phyloP scores from a whole-genome alignment of 2,797 vertebrate genomes.

The Scolopax bukidnonensis region DNA sequence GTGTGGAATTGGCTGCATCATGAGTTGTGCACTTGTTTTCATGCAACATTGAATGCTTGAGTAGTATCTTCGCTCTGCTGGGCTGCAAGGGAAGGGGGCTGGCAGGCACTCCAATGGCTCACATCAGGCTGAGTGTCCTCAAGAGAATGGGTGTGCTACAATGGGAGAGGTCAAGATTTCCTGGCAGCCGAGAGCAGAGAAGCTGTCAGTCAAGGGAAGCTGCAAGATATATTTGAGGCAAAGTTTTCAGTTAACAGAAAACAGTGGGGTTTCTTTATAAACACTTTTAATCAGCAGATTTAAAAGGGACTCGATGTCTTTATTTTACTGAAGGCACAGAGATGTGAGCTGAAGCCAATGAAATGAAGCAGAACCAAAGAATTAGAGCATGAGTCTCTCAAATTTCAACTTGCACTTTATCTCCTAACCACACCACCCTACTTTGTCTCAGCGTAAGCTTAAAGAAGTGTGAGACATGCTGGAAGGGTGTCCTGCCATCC shows the following conservation, averaged over 20 bases:
- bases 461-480: background rate
- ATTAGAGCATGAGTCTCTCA: background rate
- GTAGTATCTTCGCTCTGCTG: background rate
- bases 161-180: conserved; percentile 18
- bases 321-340: background rate
- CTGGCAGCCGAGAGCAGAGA: background rate
- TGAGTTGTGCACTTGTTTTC: conserved; percentile 32
- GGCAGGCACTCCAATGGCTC: background rate
- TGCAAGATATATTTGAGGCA: background rate
- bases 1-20: background rate
- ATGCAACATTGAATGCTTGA: conserved; percentile 16
- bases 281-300: background rate
- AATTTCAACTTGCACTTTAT: background rate
- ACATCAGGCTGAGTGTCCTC: background rate
- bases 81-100: background rate
- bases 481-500: background rate
- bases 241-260: background rate
- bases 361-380: background rate
- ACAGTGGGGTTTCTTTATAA: background rate
- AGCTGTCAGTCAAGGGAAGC: background rate
- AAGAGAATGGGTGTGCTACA: conserved; percentile 28
- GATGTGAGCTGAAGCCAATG: background rate
- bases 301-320: background rate
- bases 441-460: background rate
- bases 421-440: background rate